These are phyloP conservation scores for Leptopilina drosophilae DNA, from an alignment of 2,888 invertebrate genomes.

Conservation along the genomic window DNA sequence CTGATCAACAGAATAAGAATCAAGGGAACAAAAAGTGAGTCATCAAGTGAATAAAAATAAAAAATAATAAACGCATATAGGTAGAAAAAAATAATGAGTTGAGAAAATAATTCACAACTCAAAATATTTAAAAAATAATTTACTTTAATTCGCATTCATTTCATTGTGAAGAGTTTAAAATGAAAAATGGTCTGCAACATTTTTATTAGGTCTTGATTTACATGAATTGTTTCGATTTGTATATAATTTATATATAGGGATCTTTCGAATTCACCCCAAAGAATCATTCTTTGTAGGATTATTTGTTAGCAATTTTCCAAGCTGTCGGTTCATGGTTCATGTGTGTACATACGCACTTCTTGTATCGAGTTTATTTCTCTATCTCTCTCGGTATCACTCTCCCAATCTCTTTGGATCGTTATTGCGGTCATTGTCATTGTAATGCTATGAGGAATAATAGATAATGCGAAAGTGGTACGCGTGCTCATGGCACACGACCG, in stretches of 20 bases:
- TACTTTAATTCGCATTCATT: too few relatives aligned
- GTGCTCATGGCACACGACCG: constrained; percentile 65
- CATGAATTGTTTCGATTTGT: constrained; percentile 1
- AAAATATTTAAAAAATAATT: too few relatives aligned
- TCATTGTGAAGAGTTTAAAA: too few relatives aligned
- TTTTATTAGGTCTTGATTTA: constrained; percentile 25
- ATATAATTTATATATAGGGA: background rate
- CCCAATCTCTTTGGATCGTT: constrained; percentile 62
- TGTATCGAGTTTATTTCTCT: constrained; percentile 40
- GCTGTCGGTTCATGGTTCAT: constrained; percentile 66
- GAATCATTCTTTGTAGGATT: constrained; percentile 61
- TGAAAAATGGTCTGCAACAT: too few relatives aligned
- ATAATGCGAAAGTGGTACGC: constrained; percentile 63
- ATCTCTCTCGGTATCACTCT: constrained; percentile 45
- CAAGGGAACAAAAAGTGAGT: too few relatives aligned
- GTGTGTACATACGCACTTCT: constrained; percentile 40
- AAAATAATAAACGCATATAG: too few relatives aligned
- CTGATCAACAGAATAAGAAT: too few relatives aligned
- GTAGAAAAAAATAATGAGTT: too few relatives aligned
- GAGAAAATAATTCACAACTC: too few relatives aligned
- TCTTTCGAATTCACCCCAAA: constrained; percentile 17
- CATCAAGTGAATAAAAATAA: too few relatives aligned
- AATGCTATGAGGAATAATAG: constrained; percentile 68
- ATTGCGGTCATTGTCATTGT: constrained; percentile 75
- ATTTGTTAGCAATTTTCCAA: constrained; percentile 77